Percentiles rank a stretch among this genome's conserved stretches.
Evolutionary conservation across 53 echinoderm and acorn worm genomes (phyloP).

Genomic region (Patiria pectinifera): DNA sequence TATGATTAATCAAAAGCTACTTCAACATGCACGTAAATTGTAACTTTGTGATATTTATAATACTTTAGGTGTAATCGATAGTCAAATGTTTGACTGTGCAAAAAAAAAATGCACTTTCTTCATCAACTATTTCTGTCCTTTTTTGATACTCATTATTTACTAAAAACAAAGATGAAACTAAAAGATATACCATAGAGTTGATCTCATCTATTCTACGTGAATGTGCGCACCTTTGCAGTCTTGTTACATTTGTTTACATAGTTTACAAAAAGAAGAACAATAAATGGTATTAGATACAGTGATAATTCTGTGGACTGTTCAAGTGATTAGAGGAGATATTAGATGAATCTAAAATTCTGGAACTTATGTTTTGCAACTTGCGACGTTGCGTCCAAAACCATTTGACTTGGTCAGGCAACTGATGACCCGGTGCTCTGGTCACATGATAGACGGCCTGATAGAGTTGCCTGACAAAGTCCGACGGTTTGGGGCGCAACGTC

Average conservation of each 20-base stretch:
- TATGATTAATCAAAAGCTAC: background rate
- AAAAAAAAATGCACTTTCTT: background rate
- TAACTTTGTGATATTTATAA: background rate
- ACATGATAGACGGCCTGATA: too few species aligned
- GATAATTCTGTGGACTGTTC: background rate
- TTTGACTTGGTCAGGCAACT: too few species aligned
- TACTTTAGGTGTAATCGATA: background rate
- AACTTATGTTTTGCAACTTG: too few species aligned
- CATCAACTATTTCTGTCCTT: background rate
- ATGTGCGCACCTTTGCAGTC: conserved; percentile 6
- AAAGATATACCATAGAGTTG: background rate
- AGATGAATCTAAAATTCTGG: too few species aligned
- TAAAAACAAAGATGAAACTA: background rate
- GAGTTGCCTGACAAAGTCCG: too few species aligned
- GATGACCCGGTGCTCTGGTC: too few species aligned
- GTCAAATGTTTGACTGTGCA: background rate
- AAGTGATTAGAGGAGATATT: background rate
- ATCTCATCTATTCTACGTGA: background rate
- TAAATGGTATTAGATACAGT: background rate
- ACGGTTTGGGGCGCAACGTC: too few species aligned
- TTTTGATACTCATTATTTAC: background rate
- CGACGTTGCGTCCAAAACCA: too few species aligned
- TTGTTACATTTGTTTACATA: background rate
- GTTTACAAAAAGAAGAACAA: background rate
- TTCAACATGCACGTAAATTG: background rate